Evolutionary conservation across 2,797 vertebrate species (phyloP), one percentile per base, ranked within the genome.

Genomic region (Heteromormyrus szaboi): DNA sequence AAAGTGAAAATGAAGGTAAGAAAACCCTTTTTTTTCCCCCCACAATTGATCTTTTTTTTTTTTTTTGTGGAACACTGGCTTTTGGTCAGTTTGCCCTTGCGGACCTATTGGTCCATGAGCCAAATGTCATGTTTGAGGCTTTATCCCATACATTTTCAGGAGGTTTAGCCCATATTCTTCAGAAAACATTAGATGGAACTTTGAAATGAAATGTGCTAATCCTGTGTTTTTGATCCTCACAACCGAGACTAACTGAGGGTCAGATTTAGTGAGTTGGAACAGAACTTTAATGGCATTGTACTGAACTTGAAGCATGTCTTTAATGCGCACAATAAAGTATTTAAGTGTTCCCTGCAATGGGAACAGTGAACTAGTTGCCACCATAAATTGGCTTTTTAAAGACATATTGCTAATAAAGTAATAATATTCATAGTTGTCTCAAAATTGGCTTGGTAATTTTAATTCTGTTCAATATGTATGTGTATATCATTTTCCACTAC

Each of bases 291-390:
- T 33, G 25, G 53, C 29, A 56, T 37, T 17, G 85, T 56, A 37
- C 51, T 25, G 53, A 86, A 33, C 53, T 51, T 3, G 53, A 86
- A 44, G 33, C 50, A 41, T 86, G 22, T n/a, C 50, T 86, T 53
- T 86, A 59, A 86, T 54, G 53, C 17, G 2, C 51, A 86, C 50
- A 86, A 86, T 86, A 86, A 56, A 86, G 85, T 41, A 56, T 86
- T 86, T 86, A 86, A 56, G 29, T 56, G 85, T 86, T 86, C 12
- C 51, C 85, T 53, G 85, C 29, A 8, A 25, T 41, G 50, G 29
- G 50, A 37, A 14, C 50, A 37, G 14, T 9, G 25, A 54, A 51
- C 48, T 86, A 51, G 12, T 51, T 53, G 29, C 19, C 4, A 56
- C 48, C 51, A 33, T 50, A 33, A 50, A 54, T 37, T 53, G 85